phyloP scores from a whole-genome alignment of 2,797 vertebrate genomes.

The Anabas testudineus region DNA sequence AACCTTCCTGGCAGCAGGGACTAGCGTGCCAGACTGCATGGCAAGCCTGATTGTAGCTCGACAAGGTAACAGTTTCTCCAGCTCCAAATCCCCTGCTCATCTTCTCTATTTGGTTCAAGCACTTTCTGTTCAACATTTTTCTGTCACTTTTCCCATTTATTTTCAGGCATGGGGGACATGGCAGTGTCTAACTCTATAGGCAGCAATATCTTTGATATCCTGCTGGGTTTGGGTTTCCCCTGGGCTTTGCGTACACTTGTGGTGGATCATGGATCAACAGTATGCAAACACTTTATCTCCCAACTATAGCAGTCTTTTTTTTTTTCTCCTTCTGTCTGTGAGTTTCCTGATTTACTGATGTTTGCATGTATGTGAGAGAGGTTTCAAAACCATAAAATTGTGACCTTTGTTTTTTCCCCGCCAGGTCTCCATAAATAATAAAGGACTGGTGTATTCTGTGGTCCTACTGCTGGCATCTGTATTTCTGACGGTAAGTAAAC shows the following conservation, averaged over 20 bases:
- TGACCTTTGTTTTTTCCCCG: constrained; percentile 5
- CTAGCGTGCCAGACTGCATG: constrained; percentile 90
- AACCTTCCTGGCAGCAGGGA: constrained; percentile 87
- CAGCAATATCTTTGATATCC: constrained; percentile 89
- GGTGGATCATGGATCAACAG: constrained; percentile 83
- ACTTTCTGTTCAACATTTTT: constrained; percentile 6
- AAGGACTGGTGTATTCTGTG: constrained; percentile 88
- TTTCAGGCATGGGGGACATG: constrained; percentile 88
- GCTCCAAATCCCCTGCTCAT: not conserved
- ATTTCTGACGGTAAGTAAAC: constrained; percentile 84
- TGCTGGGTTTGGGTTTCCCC: constrained; percentile 87
- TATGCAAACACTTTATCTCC: constrained; percentile 51
- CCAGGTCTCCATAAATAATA: constrained; percentile 87
- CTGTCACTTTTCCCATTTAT: constrained; percentile 18
- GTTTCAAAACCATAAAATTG: not conserved
- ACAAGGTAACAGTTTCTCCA: constrained; percentile 76
- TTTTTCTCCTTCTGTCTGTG: not conserved
- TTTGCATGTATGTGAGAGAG: not conserved
- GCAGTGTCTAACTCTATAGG: constrained; percentile 88
- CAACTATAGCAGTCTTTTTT: not conserved
- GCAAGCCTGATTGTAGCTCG: constrained; percentile 88
- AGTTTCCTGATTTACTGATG: not conserved
- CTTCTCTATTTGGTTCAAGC: not conserved
- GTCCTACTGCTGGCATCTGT: constrained; percentile 87
- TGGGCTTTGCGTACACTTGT: constrained; percentile 86